Percentiles rank a stretch among this genome's conserved stretches.
phyloP scores from a whole-genome alignment of 2,797 vertebrate species.

The Chloroceryle inda region DNA sequence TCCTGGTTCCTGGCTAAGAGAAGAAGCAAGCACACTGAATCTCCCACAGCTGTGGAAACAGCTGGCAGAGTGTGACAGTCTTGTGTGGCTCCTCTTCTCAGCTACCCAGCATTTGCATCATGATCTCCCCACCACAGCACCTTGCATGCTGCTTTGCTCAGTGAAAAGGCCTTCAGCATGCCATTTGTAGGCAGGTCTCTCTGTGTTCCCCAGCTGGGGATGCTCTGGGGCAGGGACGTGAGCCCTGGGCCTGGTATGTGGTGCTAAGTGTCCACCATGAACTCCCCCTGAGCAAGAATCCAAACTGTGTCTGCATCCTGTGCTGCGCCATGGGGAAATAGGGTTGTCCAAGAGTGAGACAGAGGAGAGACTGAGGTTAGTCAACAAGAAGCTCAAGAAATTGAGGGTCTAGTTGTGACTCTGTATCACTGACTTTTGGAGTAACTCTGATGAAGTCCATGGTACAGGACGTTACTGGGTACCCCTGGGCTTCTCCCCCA shows the following conservation, averaged over 20 bases:
- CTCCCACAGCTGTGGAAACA: neutral
- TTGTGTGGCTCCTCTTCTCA: neutral
- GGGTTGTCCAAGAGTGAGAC: fast-evolving
- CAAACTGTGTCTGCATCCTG: neutral
- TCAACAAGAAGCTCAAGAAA: neutral
- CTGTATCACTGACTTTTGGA: neutral
- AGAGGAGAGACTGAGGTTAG: neutral
- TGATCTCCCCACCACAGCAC: fast-evolving
- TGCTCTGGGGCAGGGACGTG: neutral
- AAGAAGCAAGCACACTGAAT: neutral
- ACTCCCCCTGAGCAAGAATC: neutral
- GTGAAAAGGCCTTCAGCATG: fast-evolving
- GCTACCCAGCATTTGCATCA: neutral
- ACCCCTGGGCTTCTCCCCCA: neutral
- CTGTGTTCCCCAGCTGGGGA: neutral
- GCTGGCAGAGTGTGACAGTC: neutral
- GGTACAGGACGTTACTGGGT: neutral
- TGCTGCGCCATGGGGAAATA: neutral
- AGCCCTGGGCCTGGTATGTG: fast-evolving
- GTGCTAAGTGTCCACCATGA: neutral
- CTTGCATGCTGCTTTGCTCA: neutral
- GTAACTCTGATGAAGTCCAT: neutral
- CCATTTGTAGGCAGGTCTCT: neutral
- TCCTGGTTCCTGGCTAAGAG: neutral
- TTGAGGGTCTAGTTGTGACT: neutral